These are phyloP conservation scores for Eupithecia abbreviata DNA, from an alignment of 2,888 invertebrate genomes.

Conservation along the genomic window DNA sequence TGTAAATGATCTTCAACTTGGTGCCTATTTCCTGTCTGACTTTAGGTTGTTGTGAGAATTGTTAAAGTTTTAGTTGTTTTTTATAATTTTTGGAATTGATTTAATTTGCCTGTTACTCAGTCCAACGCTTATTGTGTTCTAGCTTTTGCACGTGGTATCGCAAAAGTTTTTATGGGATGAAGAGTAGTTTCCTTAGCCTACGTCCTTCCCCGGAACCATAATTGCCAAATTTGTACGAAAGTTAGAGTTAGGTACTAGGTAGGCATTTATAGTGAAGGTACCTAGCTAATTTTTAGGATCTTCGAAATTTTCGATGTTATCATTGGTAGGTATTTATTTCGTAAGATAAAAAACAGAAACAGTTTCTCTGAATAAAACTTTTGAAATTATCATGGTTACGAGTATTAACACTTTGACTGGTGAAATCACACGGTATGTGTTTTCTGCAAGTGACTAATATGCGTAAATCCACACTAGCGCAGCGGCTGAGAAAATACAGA, in stretches of 20 bases:
- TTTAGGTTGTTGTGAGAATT: neutral
- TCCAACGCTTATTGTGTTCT: neutral
- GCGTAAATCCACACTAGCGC: too few species aligned
- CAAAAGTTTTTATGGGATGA: neutral
- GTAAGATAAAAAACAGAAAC: too few species aligned
- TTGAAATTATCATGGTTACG: too few species aligned
- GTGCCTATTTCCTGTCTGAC: constrained; percentile 56
- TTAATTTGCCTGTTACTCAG: neutral
- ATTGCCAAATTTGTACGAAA: neutral
- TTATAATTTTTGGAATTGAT: neutral
- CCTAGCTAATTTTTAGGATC: neutral
- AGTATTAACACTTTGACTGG: too few species aligned
- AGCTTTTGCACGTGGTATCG: too few species aligned
- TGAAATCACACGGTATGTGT: too few species aligned
- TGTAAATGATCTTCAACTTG: constrained; percentile 43
- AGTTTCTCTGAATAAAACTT: too few species aligned
- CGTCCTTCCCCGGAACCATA: neutral
- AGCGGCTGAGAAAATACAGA: too few species aligned
- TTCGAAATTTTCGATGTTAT: neutral
- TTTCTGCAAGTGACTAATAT: too few species aligned
- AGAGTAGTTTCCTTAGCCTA: neutral
- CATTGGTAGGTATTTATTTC: too few species aligned
- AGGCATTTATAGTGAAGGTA: too few species aligned
- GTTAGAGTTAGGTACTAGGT: neutral
- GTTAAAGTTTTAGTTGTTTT: neutral